Percentiles rank a stretch among this genome's conserved stretches.
phyloP scores from a whole-genome alignment of 2,888 invertebrate species.

The Crioceris asparagi region DNA sequence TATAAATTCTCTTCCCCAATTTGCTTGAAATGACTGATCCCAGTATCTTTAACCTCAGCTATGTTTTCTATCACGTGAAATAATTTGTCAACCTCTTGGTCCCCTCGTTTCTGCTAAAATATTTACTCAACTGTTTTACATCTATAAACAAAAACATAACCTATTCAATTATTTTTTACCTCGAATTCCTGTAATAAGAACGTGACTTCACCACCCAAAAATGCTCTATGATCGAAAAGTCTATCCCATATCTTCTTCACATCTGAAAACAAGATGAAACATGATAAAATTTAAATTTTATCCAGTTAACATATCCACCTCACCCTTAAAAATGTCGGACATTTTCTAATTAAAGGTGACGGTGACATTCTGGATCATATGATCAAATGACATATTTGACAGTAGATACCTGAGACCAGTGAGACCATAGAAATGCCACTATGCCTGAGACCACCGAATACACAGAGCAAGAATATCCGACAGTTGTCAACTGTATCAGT shows the following conservation, averaged over 20 bases:
- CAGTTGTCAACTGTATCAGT: neutral
- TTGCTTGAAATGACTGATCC: slow-evolving; percentile 57
- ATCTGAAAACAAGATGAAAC: slow-evolving; percentile 46
- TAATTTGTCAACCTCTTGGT: slow-evolving; percentile 68
- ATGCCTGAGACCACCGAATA: too few relatives aligned
- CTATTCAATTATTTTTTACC: slow-evolving; percentile 40
- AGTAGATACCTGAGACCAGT: too few relatives aligned
- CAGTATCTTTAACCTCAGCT: slow-evolving; percentile 65
- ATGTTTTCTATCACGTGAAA: slow-evolving; percentile 67
- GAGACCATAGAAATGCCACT: too few relatives aligned
- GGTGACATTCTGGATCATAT: too few relatives aligned
- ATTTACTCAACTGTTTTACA: too few relatives aligned
- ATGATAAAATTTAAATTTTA: slow-evolving; percentile 8
- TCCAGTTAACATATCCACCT: slow-evolving; percentile 17
- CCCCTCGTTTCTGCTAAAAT: slow-evolving; percentile 61
- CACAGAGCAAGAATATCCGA: neutral
- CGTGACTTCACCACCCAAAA: slow-evolving; percentile 76
- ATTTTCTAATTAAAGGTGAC: too few relatives aligned
- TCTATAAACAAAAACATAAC: slow-evolving; percentile 16
- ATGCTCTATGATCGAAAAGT: slow-evolving; percentile 78
- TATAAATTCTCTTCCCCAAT: slow-evolving; percentile 47
- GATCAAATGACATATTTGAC: too few relatives aligned
- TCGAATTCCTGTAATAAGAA: slow-evolving; percentile 78
- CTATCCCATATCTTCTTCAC: slow-evolving; percentile 73
- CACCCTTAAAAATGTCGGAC: slow-evolving; percentile 34